phyloP scores from a whole-genome alignment of 1,140 invertebrate genomes.

The Calycopis cecrops region DNA sequence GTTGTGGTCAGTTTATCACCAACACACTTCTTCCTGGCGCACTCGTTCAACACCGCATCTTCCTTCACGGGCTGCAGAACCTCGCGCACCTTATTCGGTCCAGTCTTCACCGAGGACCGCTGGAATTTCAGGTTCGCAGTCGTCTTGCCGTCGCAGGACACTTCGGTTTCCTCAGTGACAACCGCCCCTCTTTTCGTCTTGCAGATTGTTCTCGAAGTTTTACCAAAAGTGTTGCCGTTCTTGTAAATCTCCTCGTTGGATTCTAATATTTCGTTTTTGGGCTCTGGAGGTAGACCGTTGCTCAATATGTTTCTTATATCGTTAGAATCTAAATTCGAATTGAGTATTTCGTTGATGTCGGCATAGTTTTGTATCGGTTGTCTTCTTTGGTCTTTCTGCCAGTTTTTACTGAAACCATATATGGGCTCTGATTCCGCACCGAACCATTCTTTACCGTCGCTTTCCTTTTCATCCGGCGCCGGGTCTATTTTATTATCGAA shows the following conservation, averaged over 20 bases:
- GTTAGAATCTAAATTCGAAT: constrained; percentile 44
- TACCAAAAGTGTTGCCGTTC: constrained; percentile 50
- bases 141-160: constrained; percentile 56
- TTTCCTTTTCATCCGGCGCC: constrained; percentile 45
- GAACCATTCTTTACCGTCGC: constrained; percentile 40
- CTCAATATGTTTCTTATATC: constrained; percentile 55
- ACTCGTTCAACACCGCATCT: constrained; percentile 44
- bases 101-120: constrained; percentile 58
- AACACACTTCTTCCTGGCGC: constrained; percentile 51
- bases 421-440: constrained; percentile 59
- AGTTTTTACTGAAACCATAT: constrained; percentile 55
- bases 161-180: constrained; percentile 62
- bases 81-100: constrained; percentile 53
- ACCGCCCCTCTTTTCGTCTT: constrained; percentile 58
- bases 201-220: constrained; percentile 53
- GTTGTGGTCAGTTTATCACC: constrained; percentile 57
- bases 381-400: constrained; percentile 69
- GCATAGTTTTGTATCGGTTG: constrained; percentile 62
- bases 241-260: constrained; percentile 54
- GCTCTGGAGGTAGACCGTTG: constrained; percentile 52
- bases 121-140: constrained; percentile 60
- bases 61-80: constrained; percentile 48
- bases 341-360: constrained; percentile 53
- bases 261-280: constrained; percentile 45
- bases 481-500: constrained; percentile 46